Base-by-base conservation (phyloP, 2,888 invertebrate genomes). In the Tetragonula carbonaria region DNA sequence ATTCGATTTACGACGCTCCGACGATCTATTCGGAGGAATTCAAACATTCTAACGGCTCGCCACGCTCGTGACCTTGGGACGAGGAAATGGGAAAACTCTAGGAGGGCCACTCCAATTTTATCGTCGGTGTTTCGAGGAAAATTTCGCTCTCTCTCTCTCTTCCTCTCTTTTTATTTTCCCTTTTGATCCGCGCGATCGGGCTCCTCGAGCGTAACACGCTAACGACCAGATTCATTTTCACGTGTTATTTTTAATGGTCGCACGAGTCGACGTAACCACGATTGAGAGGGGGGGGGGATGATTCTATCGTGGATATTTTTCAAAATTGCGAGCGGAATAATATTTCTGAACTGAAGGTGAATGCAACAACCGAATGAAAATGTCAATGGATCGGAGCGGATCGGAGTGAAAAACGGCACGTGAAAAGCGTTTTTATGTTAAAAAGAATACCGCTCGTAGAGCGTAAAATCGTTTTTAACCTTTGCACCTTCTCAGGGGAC, bases 21-120 rank as follows among this genome's bases (percentile, higher is more conserved):
- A 62, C 53, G n/a, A 74, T 68, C 68, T 63, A 53, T 62, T 51
- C 72, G 2, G 13, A 50, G 18, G n/a, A 23, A 66, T 38, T 23
- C 59, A 45, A 79, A 68, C 66, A 13, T 79, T 74, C 59, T 51
- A 62, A 33, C 23, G 53, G 28, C 18, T n/a, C 16, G 4, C 28
- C 28, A 6, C 6, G 70, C 55, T 78, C 77, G 8, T 38, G 72
- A 45, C 50, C 72, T 55, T 53, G 73, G 6, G 59, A 2, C 4
- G n/a, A n/a, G 50, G n/a, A 66, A 71, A 72, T 63, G 33, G 50
- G 28, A 70, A 50, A 57, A 23, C 8, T 2, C 21, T 18, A 53
- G 38, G 8, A 11, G 45, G 14, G 23, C 18, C 28, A 2, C 16
- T 55, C 45, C 53, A 21, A 63, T 65, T 78, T 65, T 33, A 55